These are phyloP conservation scores for Schlechtendalia chinensis DNA, from an alignment of 1,140 invertebrate genomes.

Conservation along the genomic window DNA sequence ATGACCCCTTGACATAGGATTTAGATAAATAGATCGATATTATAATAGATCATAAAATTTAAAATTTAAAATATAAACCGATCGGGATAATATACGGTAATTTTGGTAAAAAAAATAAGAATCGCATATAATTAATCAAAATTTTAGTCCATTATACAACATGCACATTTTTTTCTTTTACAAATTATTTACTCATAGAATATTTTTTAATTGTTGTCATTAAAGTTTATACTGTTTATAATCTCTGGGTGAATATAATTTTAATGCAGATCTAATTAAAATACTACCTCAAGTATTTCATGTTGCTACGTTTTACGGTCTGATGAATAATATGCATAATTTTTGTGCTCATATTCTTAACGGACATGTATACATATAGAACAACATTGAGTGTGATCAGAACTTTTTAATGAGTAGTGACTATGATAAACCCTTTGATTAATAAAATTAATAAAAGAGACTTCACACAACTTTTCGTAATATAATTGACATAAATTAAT, in stretches of 20 bases:
- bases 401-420: constrained; percentile 21
- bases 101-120: too few species aligned
- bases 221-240: neutral
- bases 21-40: neutral
- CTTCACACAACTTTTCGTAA: neutral
- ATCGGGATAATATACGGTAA: too few species aligned
- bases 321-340: constrained; percentile 1
- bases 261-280: constrained; percentile 20
- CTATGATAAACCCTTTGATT: neutral
- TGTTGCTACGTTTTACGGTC: neutral
- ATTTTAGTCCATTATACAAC: neutral
- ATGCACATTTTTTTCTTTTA: too few species aligned
- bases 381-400: neutral
- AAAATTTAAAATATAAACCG: too few species aligned
- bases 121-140: too few species aligned
- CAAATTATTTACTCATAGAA: too few species aligned
- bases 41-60: too few species aligned
- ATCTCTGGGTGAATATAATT: neutral
- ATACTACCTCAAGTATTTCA: constrained; percentile 1
- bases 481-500: neutral
- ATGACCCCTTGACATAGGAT: neutral
- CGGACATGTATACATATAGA: too few species aligned
- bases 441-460: neutral
- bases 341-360: neutral
- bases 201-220: constrained; percentile 12